Percentiles rank a stretch among this genome's conserved stretches.
Conservation (phyloP, 1,140 invertebrate genomes). For the Rhagoletis pomonella region DNA sequence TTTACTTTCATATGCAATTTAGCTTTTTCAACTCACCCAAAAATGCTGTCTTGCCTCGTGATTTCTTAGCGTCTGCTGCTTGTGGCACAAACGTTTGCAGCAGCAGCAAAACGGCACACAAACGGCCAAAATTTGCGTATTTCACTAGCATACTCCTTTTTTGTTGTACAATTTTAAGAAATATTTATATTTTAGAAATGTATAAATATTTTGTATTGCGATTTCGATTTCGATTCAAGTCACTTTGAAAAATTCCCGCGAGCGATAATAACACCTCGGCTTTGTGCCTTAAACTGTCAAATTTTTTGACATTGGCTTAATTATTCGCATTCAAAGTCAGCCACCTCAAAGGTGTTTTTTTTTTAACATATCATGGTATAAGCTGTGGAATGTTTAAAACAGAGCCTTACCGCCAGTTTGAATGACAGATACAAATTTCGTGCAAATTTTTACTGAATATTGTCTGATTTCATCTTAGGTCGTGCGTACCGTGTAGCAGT, state of each 20-base stretch:
- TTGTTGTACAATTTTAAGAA: neutral
- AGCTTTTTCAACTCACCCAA: too few species aligned
- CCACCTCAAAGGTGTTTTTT: neutral
- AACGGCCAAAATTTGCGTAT: neutral
- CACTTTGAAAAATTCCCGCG: neutral
- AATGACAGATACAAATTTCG: neutral
- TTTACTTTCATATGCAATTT: too few species aligned
- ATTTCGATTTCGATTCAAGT: neutral
- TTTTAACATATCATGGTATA: neutral
- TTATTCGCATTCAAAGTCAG: neutral
- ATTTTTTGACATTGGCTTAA: neutral
- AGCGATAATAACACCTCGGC: neutral
- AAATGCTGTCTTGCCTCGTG: too few species aligned
- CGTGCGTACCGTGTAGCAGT: neutral
- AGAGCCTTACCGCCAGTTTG: neutral
- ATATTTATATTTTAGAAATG: neutral
- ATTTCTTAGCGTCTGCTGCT: neutral
- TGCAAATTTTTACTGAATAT: neutral
- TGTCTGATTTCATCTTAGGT: neutral
- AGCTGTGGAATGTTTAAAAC: neutral
- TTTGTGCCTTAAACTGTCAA: neutral
- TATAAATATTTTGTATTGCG: neutral
- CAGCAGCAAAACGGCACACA: neutral
- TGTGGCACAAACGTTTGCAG: constrained; percentile 3
- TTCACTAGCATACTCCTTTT: neutral